These are phyloP conservation scores for Spialia ferax DNA, from an alignment of 2,888 invertebrate genomes.

Conservation along the genomic window DNA sequence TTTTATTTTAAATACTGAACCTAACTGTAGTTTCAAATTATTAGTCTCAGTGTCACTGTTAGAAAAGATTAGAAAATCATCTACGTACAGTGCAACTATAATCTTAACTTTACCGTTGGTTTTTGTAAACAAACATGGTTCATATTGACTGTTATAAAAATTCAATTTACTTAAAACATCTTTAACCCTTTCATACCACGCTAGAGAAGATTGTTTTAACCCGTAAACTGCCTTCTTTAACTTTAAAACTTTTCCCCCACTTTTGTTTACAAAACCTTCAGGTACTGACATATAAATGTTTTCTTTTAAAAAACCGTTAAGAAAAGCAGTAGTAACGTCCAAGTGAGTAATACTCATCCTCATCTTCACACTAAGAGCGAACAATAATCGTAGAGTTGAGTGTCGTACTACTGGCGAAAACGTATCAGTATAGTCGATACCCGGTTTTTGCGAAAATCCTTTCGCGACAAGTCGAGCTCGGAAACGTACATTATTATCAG, in stretches of 20 bases:
- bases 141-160: not conserved
- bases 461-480: not conserved
- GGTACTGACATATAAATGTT: slow-evolving; percentile 38
- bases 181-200: not conserved
- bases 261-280: slow-evolving; percentile 42
- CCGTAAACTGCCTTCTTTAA: not conserved
- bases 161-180: slow-evolving; percentile 6
- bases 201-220: not conserved
- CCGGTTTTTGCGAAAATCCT: slow-evolving; percentile 30
- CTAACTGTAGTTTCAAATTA: not conserved
- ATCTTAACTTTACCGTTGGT: not conserved
- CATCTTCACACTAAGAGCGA: not conserved
- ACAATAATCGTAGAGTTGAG: slow-evolving; percentile 5
- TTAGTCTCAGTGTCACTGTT: slow-evolving; percentile 18
- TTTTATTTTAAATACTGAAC: slow-evolving; percentile 35
- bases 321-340: slow-evolving; percentile 3
- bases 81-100: slow-evolving; percentile 38
- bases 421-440: slow-evolving; percentile 32
- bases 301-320: slow-evolving; percentile 35
- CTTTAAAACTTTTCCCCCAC: slow-evolving; percentile 38
- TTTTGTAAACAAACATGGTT: slow-evolving; percentile 5
- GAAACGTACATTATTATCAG: slow-evolving; percentile 1
- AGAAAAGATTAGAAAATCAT: slow-evolving; percentile 39
- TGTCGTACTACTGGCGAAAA: slow-evolving; percentile 32
- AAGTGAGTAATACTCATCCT: slow-evolving; percentile 5